These are phyloP conservation scores for Drymodes brunneopygia DNA, from an alignment of 2,113 vertebrate genomes.

Conservation along the genomic window DNA sequence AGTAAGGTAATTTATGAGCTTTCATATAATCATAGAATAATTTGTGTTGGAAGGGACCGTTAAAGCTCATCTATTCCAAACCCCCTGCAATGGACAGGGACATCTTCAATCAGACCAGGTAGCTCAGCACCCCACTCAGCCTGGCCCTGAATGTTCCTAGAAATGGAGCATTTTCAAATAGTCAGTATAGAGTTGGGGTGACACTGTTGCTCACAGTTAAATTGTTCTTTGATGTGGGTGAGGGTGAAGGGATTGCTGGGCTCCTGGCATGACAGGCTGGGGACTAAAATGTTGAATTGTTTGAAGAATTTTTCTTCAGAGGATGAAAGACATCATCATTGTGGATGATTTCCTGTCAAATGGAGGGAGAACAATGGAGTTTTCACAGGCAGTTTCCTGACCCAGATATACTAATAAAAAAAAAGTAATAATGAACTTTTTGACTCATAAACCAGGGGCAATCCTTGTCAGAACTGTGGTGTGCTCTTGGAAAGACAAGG, in stretches of 20 bases:
- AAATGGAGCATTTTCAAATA: neutral
- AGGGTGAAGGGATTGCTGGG: neutral
- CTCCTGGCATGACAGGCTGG: neutral
- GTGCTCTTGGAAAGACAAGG: neutral
- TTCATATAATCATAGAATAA: neutral
- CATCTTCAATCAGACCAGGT: neutral
- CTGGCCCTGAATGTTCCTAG: neutral
- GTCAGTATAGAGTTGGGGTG: neutral
- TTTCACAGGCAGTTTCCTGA: neutral
- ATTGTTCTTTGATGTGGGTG: rapidly evolving
- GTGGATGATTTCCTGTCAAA: neutral
- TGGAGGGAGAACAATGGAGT: neutral
- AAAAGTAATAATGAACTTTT: neutral
- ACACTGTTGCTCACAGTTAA: neutral
- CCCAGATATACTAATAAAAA: neutral
- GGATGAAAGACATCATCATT: rapidly evolving
- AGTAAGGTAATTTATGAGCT: neutral
- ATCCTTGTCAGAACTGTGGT: neutral
- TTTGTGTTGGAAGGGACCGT: neutral
- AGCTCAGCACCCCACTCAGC: neutral
- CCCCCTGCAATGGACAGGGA: neutral
- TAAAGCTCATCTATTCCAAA: neutral
- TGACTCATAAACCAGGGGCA: neutral
- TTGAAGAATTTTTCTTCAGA: neutral
- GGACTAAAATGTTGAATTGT: neutral